Conservation (phyloP, 2,888 invertebrate genomes). For the Epistrophe eligans region DNA sequence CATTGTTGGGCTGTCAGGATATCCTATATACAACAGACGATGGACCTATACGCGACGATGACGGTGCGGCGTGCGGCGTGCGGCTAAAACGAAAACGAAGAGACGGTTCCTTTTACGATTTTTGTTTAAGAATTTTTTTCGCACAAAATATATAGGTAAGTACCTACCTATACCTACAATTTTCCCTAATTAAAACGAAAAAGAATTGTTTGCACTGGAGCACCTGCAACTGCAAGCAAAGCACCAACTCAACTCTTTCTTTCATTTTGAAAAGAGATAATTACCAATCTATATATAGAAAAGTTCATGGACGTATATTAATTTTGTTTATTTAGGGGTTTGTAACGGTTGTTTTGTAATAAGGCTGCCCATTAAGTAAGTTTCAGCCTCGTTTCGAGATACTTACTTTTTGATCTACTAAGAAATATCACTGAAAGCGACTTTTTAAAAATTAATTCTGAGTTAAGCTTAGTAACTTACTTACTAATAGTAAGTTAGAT, state of each 20-base stretch:
- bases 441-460: too few species aligned
- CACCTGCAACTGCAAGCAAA: conserved; percentile 52
- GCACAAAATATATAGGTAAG: conserved; percentile 31
- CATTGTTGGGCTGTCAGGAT: conserved; percentile 48
- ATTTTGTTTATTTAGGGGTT: neutral
- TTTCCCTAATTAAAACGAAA: conserved; percentile 72
- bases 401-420: too few species aligned
- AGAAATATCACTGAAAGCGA: too few species aligned
- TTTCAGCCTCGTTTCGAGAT: too few species aligned
- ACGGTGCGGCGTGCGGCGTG: too few species aligned
- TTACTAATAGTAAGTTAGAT: too few species aligned
- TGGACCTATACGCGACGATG: neutral
- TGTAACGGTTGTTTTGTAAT: neutral
- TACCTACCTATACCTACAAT: conserved; percentile 8
- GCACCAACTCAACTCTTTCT: conserved; percentile 27
- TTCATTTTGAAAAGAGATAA: conserved; percentile 52
- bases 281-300: conserved; percentile 43
- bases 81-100: neutral
- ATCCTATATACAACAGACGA: neutral
- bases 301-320: conserved; percentile 5
- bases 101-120: conserved; percentile 67
- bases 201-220: conserved; percentile 53
- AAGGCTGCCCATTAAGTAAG: too few species aligned
- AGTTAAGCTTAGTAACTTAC: too few species aligned
- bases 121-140: conserved; percentile 51